phyloP scores from a whole-genome alignment of 2,888 invertebrate species.

The Dusona sp. region DNA sequence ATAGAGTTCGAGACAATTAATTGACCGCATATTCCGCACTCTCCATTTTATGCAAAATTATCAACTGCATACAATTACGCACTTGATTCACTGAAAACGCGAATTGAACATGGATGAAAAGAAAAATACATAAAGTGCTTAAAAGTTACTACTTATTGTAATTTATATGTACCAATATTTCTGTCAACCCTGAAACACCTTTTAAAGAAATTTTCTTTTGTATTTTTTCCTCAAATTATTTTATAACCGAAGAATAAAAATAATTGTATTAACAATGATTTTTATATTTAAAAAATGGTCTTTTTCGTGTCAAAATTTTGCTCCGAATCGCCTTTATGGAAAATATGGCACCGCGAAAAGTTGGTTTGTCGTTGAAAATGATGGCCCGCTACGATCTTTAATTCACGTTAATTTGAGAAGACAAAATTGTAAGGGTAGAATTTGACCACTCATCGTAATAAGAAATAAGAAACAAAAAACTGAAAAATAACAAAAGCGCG shows the following conservation, averaged over 20 bases:
- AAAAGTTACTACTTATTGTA: neutral
- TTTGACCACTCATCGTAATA: neutral
- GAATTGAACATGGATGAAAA: neutral
- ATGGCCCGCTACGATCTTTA: neutral
- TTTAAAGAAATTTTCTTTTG: neutral
- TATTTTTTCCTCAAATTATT: neutral
- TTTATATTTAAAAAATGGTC: neutral
- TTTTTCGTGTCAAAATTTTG: neutral
- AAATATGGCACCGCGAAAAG: neutral
- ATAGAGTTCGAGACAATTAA: conserved; percentile 2
- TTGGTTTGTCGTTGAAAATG: neutral
- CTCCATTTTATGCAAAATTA: neutral
- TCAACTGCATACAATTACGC: neutral
- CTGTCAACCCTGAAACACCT: neutral
- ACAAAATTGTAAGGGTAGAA: neutral
- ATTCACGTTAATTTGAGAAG: conserved; percentile 1
- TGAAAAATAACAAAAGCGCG: neutral
- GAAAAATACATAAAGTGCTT: neutral
- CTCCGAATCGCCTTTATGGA: neutral
- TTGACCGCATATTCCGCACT: neutral
- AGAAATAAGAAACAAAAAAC: neutral
- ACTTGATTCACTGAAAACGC: neutral
- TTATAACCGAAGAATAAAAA: neutral
- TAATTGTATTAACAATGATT: neutral
- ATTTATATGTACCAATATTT: neutral